Percentiles rank a stretch among this genome's conserved stretches.
phyloP scores from a whole-genome alignment of 2,888 invertebrate genomes.

The Reticulitermes lucifugus region DNA sequence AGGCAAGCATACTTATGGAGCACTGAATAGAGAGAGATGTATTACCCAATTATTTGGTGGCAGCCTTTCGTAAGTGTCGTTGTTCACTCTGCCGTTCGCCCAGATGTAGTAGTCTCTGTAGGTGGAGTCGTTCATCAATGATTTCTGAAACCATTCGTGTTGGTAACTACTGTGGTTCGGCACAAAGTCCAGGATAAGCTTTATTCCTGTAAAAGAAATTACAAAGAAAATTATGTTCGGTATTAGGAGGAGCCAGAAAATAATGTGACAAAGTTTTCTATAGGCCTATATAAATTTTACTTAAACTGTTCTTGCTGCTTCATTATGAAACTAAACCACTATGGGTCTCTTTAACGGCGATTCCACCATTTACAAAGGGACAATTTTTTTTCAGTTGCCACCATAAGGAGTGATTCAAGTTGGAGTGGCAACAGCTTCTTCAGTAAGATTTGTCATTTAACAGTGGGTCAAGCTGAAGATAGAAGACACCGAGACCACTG shows the following conservation, averaged over 20 bases:
- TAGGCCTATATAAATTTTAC: neutral
- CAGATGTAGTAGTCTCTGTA: slow-evolving; percentile 12
- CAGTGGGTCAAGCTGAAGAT: too few relatives aligned
- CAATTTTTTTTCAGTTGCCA: too few relatives aligned
- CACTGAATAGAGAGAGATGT: slow-evolving; percentile 60
- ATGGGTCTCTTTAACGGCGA: too few relatives aligned
- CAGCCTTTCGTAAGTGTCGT: neutral
- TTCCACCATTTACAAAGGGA: too few relatives aligned
- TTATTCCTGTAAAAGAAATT: slow-evolving; percentile 55
- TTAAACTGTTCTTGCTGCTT: neutral
- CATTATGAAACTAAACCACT: neutral
- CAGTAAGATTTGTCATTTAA: too few relatives aligned
- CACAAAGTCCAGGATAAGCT: slow-evolving; percentile 59
- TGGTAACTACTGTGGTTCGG: slow-evolving; percentile 60
- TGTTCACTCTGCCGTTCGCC: neutral
- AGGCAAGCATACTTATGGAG: too few relatives aligned
- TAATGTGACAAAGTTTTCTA: neutral
- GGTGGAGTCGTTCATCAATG: neutral
- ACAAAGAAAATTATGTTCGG: neutral
- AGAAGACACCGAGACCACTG: too few relatives aligned
- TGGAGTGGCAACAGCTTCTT: too few relatives aligned
- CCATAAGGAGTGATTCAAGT: too few relatives aligned
- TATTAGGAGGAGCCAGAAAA: neutral
- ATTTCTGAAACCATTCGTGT: slow-evolving; percentile 58
- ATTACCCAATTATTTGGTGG: slow-evolving; percentile 55